Conservation (phyloP, 2,888 invertebrate genomes). For the Macroteleia sp. region DNA sequence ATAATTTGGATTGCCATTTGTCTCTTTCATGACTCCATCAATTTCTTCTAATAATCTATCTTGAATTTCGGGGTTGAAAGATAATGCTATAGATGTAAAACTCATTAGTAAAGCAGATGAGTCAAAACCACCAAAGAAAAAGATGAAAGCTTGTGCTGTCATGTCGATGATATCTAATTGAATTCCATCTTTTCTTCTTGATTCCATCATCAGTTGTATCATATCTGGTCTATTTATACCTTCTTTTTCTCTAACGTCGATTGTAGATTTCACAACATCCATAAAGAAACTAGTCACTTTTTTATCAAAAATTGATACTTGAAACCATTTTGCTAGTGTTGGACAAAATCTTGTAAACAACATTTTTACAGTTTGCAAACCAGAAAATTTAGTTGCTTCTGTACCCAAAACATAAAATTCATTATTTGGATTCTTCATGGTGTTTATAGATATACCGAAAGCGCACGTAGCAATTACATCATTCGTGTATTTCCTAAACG, state of each 20-base stretch:
- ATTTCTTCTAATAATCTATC: neutral
- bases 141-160: slow-evolving; percentile 38
- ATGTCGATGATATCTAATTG: slow-evolving; percentile 10
- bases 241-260: neutral
- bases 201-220: slow-evolving; percentile 26
- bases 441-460: slow-evolving; percentile 75
- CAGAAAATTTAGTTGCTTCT: slow-evolving; percentile 54
- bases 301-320: slow-evolving; percentile 12
- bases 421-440: slow-evolving; percentile 73
- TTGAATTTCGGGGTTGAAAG: slow-evolving; percentile 7
- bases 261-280: neutral
- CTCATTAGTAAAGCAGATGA: slow-evolving; percentile 21
- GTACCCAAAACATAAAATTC: slow-evolving; percentile 74
- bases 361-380: slow-evolving; percentile 51
- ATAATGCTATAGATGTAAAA: neutral
- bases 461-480: slow-evolving; percentile 77
- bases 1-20: slow-evolving; percentile 69
- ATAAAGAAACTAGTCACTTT: slow-evolving; percentile 5
- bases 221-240: slow-evolving; percentile 15
- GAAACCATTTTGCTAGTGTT: slow-evolving; percentile 1
- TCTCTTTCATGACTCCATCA: slow-evolving; percentile 8
- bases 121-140: slow-evolving; percentile 37
- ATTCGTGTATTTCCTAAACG: slow-evolving; percentile 70
- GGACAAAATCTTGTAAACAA: slow-evolving; percentile 54
- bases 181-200: neutral